phyloP scores from a whole-genome alignment of 2,113 vertebrate species.

The Prietella phreatophila region DNA sequence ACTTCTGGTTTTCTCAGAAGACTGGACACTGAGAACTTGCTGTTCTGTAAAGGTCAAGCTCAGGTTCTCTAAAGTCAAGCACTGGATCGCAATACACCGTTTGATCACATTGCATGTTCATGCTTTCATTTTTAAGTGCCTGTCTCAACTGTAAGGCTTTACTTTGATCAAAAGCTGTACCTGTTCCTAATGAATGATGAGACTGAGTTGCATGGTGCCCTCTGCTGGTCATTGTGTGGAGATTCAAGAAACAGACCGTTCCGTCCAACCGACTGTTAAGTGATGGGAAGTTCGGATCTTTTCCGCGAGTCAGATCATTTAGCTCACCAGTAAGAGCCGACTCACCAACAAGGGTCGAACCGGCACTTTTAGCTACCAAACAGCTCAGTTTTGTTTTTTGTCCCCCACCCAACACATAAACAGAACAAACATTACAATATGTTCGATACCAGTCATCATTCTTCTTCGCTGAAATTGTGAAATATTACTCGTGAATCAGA shows the following conservation, averaged over 20 bases:
- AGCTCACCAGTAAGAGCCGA: neutral
- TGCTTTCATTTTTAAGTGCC: neutral
- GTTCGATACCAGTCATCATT: neutral
- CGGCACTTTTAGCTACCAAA: neutral
- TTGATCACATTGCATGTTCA: neutral
- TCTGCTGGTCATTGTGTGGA: neutral
- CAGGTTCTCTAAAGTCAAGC: neutral
- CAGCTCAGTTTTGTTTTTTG: neutral
- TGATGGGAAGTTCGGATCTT: neutral
- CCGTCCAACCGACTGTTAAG: neutral
- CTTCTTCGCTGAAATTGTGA: neutral
- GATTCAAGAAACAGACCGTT: neutral
- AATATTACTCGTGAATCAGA: neutral
- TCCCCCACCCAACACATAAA: too few species aligned
- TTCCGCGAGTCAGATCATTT: neutral
- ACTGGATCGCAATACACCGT: neutral
- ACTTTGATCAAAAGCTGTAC: neutral
- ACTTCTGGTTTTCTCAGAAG: neutral
- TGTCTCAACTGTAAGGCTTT: neutral
- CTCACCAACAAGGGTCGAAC: neutral
- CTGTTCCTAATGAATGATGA: neutral
- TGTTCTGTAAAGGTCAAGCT: neutral
- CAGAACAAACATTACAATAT: neutral
- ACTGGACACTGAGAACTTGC: neutral
- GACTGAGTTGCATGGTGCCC: neutral